Evolutionary conservation across 1,140 invertebrate genomes (phyloP).

Genomic region (Prorops nasuta): DNA sequence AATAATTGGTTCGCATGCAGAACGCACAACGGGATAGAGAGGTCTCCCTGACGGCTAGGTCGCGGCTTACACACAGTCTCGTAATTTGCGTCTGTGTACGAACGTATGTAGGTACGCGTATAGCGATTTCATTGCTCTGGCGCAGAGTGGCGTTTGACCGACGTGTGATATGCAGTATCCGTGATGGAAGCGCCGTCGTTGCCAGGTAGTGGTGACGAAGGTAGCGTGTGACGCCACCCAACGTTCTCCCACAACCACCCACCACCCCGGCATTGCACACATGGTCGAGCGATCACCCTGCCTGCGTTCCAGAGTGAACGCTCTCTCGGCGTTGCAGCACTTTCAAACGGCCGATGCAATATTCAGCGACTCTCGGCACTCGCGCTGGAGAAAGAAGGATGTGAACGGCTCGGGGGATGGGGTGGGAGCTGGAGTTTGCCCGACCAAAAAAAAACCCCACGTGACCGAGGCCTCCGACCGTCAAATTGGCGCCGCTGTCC

Average conservation of each 20-base stretch:
- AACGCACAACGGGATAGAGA: not conserved
- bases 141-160: conserved; percentile 43
- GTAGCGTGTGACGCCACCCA: conserved; percentile 29
- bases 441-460: conserved; percentile 29
- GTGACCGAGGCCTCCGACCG: conserved; percentile 46
- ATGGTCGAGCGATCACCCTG: too few species aligned
- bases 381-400: conserved; percentile 17
- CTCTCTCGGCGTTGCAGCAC: conserved; percentile 27
- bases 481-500: conserved; percentile 58
- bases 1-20: conserved; percentile 28
- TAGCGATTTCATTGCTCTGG: conserved; percentile 43
- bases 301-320: too few species aligned
- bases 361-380: conserved; percentile 48
- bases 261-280: too few species aligned
- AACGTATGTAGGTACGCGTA: conserved; percentile 20
- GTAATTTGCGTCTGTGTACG: conserved; percentile 12
- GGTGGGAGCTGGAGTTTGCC: conserved; percentile 5
- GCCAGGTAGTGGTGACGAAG: conserved; percentile 9
- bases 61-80: conserved; percentile 8
- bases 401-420: not conserved
- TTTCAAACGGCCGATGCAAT: conserved; percentile 55
- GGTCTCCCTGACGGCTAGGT: not conserved
- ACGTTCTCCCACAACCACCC: conserved; percentile 7
- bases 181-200: conserved; percentile 25
- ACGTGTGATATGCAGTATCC: conserved; percentile 44